phyloP scores from a whole-genome alignment of 2,113 vertebrate species.

The Zosterops hypoxanthus region DNA sequence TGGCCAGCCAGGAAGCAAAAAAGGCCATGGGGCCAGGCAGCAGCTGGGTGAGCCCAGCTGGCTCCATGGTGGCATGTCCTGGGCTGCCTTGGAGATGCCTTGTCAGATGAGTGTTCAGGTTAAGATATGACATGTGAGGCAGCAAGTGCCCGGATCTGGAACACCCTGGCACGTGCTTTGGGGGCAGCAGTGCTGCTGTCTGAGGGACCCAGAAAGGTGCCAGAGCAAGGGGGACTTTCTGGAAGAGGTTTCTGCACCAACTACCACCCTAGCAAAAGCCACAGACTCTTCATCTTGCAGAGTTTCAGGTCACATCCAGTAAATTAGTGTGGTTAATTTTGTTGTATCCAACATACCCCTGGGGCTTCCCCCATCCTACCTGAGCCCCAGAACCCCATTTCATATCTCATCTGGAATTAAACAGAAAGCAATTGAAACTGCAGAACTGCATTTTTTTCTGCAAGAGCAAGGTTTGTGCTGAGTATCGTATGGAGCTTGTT shows the following conservation, averaged over 20 bases:
- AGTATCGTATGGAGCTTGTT: neutral
- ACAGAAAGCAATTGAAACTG: neutral
- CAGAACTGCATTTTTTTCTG: neutral
- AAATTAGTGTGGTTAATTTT: neutral
- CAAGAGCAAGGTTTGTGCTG: neutral
- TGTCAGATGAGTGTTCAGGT: accelerated
- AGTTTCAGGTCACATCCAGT: neutral
- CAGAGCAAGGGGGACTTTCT: neutral
- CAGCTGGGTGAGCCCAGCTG: neutral
- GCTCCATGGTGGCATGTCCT: accelerated
- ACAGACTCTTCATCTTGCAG: neutral
- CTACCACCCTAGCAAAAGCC: neutral
- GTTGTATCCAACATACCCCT: neutral
- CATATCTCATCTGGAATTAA: neutral
- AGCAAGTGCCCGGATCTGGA: neutral
- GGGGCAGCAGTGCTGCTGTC: neutral
- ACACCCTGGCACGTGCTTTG: neutral
- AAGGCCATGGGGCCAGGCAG: accelerated
- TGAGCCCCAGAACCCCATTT: neutral
- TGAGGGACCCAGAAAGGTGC: neutral
- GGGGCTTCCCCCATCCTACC: neutral
- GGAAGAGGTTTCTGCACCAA: neutral
- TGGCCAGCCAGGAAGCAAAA: neutral
- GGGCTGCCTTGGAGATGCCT: neutral
- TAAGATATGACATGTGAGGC: neutral